These are phyloP conservation scores for Lordiphosa mommai DNA, from an alignment of 1,140 invertebrate genomes.

Conservation along the genomic window DNA sequence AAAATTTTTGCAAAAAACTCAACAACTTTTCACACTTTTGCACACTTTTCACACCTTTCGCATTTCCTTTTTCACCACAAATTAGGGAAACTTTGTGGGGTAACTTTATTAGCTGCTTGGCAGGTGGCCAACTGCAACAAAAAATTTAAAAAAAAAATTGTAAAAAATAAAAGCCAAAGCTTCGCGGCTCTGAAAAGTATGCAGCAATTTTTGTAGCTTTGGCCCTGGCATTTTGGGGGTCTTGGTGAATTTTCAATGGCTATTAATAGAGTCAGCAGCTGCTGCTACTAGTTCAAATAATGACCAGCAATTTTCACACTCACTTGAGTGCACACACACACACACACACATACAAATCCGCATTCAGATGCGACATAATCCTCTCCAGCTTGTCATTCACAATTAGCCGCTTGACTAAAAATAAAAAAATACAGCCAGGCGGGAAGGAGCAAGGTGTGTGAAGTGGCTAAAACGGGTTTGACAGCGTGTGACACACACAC, in stretches of 20 bases:
- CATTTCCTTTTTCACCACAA: slow-evolving; percentile 33
- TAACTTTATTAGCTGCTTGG: slow-evolving; percentile 65
- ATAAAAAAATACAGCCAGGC: slow-evolving; percentile 33
- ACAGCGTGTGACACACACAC: slow-evolving; percentile 56
- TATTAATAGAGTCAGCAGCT: slow-evolving; percentile 35
- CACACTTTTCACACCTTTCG: slow-evolving; percentile 3
- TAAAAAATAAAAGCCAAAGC: too few relatives aligned
- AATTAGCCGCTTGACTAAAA: slow-evolving; percentile 71
- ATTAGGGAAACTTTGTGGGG: slow-evolving; percentile 53
- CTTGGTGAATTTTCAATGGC: slow-evolving; percentile 10
- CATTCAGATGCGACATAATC: slow-evolving; percentile 14
- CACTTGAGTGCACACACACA: slow-evolving; percentile 44
- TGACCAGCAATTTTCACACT: slow-evolving; percentile 58
- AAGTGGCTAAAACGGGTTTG: slow-evolving; percentile 53
- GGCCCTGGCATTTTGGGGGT: not conserved
- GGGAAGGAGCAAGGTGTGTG: not conserved
- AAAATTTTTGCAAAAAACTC: not conserved
- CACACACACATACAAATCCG: slow-evolving; percentile 18
- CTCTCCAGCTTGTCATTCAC: slow-evolving; percentile 57
- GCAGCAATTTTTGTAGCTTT: slow-evolving; percentile 3
- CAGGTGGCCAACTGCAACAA: slow-evolving; percentile 50
- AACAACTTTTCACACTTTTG: slow-evolving; percentile 1
- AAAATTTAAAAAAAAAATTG: too few relatives aligned
- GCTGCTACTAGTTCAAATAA: slow-evolving; percentile 5
- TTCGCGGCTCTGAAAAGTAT: not conserved